Conservation (phyloP, 2,797 vertebrate genomes). For the Sebastiscus albofasciatus region DNA sequence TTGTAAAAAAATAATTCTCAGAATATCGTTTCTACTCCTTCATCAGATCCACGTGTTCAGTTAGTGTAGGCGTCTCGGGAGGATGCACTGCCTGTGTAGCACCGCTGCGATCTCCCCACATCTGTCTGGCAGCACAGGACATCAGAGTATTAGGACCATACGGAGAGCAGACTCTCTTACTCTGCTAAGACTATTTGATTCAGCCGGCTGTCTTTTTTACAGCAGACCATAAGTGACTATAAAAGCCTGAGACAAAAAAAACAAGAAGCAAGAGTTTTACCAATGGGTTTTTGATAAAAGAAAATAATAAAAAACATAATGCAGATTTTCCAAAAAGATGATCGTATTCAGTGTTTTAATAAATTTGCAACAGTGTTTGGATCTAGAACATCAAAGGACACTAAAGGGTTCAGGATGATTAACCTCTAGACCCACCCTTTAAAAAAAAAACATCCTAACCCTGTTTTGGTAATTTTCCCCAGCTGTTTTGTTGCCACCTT, state of each 20-base stretch:
- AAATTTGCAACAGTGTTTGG: background rate
- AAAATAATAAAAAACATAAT: too few relatives aligned
- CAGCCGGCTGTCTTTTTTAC: background rate
- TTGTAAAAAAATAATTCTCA: background rate
- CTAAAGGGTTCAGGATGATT: background rate
- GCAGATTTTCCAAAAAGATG: background rate
- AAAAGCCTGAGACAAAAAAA: background rate
- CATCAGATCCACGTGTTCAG: constrained; percentile 28
- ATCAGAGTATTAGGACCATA: constrained; percentile 15
- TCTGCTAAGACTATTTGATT: background rate
- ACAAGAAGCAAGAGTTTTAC: background rate
- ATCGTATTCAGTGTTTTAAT: too few relatives aligned
- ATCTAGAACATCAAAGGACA: background rate
- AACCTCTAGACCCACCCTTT: background rate
- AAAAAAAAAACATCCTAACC: background rate
- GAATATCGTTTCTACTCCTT: background rate
- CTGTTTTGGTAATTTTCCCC: background rate
- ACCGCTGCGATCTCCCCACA: constrained; percentile 34
- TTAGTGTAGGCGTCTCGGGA: constrained; percentile 1
- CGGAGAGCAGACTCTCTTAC: constrained; percentile 17
- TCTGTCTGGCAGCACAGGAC: constrained; percentile 49
- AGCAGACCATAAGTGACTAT: background rate
- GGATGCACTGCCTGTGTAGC: constrained; percentile 26
- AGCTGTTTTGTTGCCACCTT: background rate
- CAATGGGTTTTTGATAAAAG: background rate